These are phyloP conservation scores for Thinocorus orbignyianus DNA, from an alignment of 2,113 vertebrate species.

Conservation along the genomic window DNA sequence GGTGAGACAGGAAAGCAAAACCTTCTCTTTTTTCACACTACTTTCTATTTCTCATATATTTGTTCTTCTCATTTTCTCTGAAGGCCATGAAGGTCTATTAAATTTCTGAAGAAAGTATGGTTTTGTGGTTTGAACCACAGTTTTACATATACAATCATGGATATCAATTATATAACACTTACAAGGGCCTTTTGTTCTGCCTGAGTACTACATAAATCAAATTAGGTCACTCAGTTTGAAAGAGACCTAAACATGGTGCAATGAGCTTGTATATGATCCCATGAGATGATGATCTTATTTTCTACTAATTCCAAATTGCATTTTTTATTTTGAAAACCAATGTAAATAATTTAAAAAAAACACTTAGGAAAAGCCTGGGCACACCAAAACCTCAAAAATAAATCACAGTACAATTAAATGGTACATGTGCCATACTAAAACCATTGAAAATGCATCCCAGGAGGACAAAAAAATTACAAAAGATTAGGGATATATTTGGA, in stretches of 20 bases:
- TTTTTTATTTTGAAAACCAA: neutral
- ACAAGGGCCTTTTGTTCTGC: neutral
- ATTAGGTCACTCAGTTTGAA: neutral
- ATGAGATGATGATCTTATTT: neutral
- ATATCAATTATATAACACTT: neutral
- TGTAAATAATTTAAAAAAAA: neutral
- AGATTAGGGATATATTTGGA: conserved; percentile 12
- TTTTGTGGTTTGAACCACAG: neutral
- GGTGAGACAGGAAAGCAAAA: neutral
- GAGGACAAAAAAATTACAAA: neutral
- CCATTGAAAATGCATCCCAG: neutral
- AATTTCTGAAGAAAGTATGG: neutral
- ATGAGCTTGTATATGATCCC: fast-evolving
- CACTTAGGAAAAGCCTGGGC: neutral
- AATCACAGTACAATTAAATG: neutral
- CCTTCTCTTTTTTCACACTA: fast-evolving
- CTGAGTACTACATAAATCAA: neutral
- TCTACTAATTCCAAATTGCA: neutral
- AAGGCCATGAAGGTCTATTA: neutral
- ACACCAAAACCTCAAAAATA: neutral
- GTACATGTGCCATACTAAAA: neutral
- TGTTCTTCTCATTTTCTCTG: neutral
- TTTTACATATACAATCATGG: neutral
- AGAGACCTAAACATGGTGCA: neutral
- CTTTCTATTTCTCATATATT: neutral